Conservation (phyloP, 2,888 invertebrate species). For the Meteorus cinctellus region DNA sequence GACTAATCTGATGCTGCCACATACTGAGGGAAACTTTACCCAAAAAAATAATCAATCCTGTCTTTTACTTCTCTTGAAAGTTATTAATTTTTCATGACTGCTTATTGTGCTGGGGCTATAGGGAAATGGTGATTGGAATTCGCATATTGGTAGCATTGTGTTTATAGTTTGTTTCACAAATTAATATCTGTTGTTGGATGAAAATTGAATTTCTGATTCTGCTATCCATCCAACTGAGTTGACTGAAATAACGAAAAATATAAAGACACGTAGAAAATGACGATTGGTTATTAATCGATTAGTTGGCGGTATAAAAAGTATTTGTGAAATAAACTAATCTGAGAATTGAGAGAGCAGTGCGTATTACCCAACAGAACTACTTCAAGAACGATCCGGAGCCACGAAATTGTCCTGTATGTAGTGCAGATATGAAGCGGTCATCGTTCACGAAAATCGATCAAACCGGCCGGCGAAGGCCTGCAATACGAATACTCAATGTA, state of each 20-base stretch:
- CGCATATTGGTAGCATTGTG: slow-evolving; percentile 13
- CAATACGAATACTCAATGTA: slow-evolving; percentile 74
- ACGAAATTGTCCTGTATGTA: slow-evolving; percentile 65
- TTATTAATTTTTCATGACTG: slow-evolving; percentile 25
- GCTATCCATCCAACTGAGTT: slow-evolving; percentile 22
- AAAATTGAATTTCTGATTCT: slow-evolving; percentile 7
- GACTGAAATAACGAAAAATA: neutral
- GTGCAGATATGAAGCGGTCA: slow-evolving; percentile 59
- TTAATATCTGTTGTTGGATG: slow-evolving; percentile 42
- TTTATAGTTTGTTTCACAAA: slow-evolving; percentile 58
- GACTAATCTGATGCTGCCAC: slow-evolving; percentile 86
- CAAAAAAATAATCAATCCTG: slow-evolving; percentile 4
- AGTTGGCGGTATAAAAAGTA: slow-evolving; percentile 37
- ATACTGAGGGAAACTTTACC: slow-evolving; percentile 65
- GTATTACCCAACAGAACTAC: slow-evolving; percentile 67
- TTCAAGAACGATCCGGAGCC: slow-evolving; percentile 66
- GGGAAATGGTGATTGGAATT: slow-evolving; percentile 29
- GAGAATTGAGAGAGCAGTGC: slow-evolving; percentile 61
- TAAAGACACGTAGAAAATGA: neutral
- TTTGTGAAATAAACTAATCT: slow-evolving; percentile 62
- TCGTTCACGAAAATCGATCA: slow-evolving; percentile 69
- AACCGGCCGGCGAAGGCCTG: slow-evolving; percentile 66
- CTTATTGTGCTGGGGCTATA: slow-evolving; percentile 18
- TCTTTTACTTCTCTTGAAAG: neutral
- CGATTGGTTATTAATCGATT: neutral